A percentile compares a stretch with the other conserved stretches of the same genome.
These are phyloP conservation scores for Falco punctatus DNA, from an alignment of 2,113 vertebrate genomes.

Conservation along the genomic window DNA sequence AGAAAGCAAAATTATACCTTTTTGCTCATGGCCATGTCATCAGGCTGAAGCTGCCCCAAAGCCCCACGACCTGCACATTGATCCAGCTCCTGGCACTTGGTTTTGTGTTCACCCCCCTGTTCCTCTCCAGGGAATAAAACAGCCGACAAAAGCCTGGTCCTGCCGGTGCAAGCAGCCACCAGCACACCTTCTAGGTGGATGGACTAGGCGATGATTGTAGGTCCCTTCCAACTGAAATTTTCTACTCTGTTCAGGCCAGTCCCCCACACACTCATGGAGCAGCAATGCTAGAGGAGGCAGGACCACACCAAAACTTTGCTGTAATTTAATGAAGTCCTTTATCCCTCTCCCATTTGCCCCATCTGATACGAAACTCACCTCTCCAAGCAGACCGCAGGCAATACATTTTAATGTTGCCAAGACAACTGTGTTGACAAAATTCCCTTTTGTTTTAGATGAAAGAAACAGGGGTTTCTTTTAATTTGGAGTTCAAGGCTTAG, in stretches of 20 bases:
- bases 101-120: not conserved
- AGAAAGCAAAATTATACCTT: not conserved
- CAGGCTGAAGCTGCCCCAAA: not conserved
- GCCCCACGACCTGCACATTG: accelerated
- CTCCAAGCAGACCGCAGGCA: not conserved
- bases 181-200: not conserved
- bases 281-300: not conserved
- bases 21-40: not conserved
- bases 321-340: not conserved
- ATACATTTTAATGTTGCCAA: constrained; percentile 10
- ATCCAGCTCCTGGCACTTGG: not conserved
- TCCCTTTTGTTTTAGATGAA: not conserved
- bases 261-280: accelerated
- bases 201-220: accelerated
- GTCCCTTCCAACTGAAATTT: not conserved
- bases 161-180: accelerated
- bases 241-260: accelerated
- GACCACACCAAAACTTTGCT: not conserved
- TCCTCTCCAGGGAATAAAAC: not conserved
- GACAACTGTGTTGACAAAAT: constrained; percentile 46
- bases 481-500: constrained; percentile 33
- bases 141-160: not conserved
- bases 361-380: accelerated
- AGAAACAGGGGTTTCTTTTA: not conserved
- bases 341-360: not conserved